Percentiles rank a stretch among this genome's conserved stretches.
phyloP scores from a whole-genome alignment of 2,113 vertebrate species.

The Galbula dea region DNA sequence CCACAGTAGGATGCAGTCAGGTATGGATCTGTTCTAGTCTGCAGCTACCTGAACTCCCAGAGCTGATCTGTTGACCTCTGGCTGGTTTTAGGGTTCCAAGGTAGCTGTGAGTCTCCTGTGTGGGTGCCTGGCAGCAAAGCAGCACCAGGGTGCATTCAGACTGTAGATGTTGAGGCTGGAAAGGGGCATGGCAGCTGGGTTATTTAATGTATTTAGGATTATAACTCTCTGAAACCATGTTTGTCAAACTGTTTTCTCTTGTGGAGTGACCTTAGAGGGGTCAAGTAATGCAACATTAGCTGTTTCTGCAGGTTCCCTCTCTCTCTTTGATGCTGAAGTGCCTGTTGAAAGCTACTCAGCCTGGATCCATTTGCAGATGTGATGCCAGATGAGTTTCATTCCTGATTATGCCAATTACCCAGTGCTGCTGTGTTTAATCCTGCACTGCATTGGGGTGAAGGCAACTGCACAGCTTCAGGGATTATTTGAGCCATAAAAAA shows the following conservation, averaged over 20 bases:
- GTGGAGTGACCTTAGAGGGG: background rate
- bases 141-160: fast-evolving
- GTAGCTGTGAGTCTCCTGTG: no score
- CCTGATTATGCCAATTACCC: background rate
- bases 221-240: fast-evolving
- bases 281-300: background rate
- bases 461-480: background rate
- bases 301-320: background rate
- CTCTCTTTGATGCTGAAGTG: background rate
- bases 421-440: background rate
- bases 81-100: no score
- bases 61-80: no score
- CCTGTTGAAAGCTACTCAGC: background rate
- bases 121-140: background rate
- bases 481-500: background rate
- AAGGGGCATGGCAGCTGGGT: background rate
- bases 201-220: background rate
- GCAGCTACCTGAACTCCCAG: background rate
- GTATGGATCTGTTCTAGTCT: background rate
- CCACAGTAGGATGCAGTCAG: background rate
- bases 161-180: background rate
- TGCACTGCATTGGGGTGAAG: background rate
- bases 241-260: background rate
- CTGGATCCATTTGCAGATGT: background rate
- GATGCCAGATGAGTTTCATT: background rate